A percentile compares a stretch with the other conserved stretches of the same genome.
Evolutionary conservation across 2,888 invertebrate species (phyloP).

Genomic region (Tenodera sinensis): DNA sequence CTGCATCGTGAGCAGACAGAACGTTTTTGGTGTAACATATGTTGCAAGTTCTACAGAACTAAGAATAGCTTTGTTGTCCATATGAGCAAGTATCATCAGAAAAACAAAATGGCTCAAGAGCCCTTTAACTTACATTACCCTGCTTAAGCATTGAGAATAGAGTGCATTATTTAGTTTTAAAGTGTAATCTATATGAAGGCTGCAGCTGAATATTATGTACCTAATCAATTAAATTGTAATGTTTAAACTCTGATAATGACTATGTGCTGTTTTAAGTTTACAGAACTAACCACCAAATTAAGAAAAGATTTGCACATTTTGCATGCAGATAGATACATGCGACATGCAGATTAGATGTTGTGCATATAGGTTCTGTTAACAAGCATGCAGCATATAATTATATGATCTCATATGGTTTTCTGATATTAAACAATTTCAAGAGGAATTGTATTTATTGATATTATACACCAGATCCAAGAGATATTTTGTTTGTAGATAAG

Average conservation of each 20-base stretch:
- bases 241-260: not conserved
- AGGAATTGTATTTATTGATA: too few species aligned
- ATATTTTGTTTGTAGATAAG: too few species aligned
- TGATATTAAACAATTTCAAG: too few species aligned
- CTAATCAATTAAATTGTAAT: not conserved
- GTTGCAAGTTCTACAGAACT: constrained; percentile 41
- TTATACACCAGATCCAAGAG: too few species aligned
- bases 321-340: too few species aligned
- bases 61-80: constrained; percentile 42
- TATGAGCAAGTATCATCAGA: constrained; percentile 41
- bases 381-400: too few species aligned
- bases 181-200: not conserved
- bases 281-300: not conserved
- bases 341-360: not conserved
- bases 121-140: not conserved
- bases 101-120: constrained; percentile 31
- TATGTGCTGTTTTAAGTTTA: not conserved
- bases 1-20: constrained; percentile 40
- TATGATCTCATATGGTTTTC: too few species aligned
- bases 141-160: not conserved
- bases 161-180: not conserved
- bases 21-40: constrained; percentile 40
- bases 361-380: too few species aligned
- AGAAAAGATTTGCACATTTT: not conserved
- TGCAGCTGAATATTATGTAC: not conserved